A percentile compares a stretch with the other conserved stretches of the same genome.
phyloP scores from a whole-genome alignment of 1,140 invertebrate species.

The Eueides isabella region DNA sequence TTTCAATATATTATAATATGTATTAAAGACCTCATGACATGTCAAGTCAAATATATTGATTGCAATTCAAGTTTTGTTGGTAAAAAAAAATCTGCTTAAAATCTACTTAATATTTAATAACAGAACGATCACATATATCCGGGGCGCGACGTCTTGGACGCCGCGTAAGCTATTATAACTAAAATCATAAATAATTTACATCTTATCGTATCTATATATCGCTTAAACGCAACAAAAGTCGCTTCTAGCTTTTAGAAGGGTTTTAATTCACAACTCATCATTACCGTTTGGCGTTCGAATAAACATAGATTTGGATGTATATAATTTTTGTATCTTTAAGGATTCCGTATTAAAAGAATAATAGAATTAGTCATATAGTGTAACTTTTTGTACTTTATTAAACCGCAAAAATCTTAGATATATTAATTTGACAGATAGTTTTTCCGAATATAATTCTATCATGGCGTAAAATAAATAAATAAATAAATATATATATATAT shows the following conservation, averaged over 20 bases:
- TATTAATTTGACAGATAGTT: not conserved
- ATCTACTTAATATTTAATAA: conserved; percentile 39
- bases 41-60: conserved; percentile 6
- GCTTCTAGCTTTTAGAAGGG: conserved; percentile 61
- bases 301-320: not conserved
- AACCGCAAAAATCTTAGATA: no score
- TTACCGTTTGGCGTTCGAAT: conserved; percentile 57
- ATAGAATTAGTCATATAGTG: not conserved
- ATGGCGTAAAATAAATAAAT: no score
- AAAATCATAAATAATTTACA: conserved; percentile 62
- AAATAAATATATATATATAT: no score
- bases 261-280: conserved; percentile 58
- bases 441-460: no score
- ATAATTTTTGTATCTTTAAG: not conserved
- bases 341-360: not conserved
- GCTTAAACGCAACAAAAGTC: conserved; percentile 57
- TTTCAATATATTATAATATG: not conserved
- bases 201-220: conserved; percentile 47
- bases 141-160: conserved; percentile 53
- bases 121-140: conserved; percentile 72
- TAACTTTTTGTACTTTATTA: not conserved
- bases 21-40: conserved; percentile 1
- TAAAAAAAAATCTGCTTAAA: conserved; percentile 36
- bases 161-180: conserved; percentile 50
- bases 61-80: conserved; percentile 14